Percentiles rank a stretch among this genome's conserved stretches.
Evolutionary conservation across 2,888 invertebrate genomes (phyloP).

Genomic region (Lamproptera curius): DNA sequence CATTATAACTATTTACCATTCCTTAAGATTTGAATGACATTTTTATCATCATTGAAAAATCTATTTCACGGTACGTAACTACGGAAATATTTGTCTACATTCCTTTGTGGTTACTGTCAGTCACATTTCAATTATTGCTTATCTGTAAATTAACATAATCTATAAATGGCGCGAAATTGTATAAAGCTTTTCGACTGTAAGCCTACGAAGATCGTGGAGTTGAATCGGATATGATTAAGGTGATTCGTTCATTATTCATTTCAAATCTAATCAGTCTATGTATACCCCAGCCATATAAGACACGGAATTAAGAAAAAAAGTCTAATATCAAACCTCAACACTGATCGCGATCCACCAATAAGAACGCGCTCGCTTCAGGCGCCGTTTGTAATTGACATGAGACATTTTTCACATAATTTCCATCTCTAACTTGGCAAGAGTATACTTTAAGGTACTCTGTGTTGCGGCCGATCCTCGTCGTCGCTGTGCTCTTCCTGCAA

Average conservation of each 20-base stretch:
- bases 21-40: background rate
- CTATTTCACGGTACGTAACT: background rate
- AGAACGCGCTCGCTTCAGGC: too few relatives aligned
- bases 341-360: too few relatives aligned
- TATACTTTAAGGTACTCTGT: slow-evolving; percentile 35
- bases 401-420: too few relatives aligned
- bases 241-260: slow-evolving; percentile 1
- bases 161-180: slow-evolving; percentile 21
- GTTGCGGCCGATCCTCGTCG: slow-evolving; percentile 72
- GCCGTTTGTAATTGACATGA: too few relatives aligned
- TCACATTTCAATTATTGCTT: background rate
- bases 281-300: too few relatives aligned
- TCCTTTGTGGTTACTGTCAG: background rate
- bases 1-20: slow-evolving; percentile 3
- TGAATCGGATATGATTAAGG: background rate
- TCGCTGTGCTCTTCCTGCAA: slow-evolving; percentile 81
- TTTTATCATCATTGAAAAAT: background rate
- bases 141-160: background rate
- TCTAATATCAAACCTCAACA: too few relatives aligned
- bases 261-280: slow-evolving; percentile 14
- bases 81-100: background rate
- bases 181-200: slow-evolving; percentile 7
- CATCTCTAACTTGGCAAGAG: too few relatives aligned
- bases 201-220: background rate
- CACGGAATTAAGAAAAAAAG: too few relatives aligned